These are phyloP conservation scores for Abramis brama DNA, from an alignment of 2,113 vertebrate genomes.

Conservation along the genomic window DNA sequence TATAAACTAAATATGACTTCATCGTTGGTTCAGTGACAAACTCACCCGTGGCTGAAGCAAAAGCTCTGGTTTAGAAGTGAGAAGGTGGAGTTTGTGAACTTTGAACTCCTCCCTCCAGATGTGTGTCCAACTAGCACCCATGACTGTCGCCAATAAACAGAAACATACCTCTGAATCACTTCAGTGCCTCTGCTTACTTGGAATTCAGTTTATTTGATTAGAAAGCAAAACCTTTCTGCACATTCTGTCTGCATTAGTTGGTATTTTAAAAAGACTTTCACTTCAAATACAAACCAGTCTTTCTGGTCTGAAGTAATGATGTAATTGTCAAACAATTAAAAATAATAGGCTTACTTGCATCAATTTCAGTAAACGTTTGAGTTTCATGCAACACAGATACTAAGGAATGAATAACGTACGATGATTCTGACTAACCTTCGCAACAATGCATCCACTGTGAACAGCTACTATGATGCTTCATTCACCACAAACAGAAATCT, in stretches of 20 bases:
- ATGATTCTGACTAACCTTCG: background rate
- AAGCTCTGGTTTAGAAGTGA: conserved; percentile 29
- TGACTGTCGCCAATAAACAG: background rate
- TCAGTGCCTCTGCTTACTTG: background rate
- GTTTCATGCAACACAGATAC: background rate
- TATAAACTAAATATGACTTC: too few relatives aligned
- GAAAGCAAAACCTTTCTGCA: too few relatives aligned
- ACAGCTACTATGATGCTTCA: background rate
- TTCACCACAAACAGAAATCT: background rate
- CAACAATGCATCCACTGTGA: background rate
- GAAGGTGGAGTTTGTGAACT: conserved; percentile 37
- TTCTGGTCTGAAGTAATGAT: background rate
- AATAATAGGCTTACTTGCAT: too few relatives aligned
- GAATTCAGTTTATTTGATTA: background rate
- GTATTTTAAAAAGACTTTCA: background rate
- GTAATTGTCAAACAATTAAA: background rate
- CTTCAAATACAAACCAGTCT: background rate
- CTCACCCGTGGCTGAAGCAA: conserved; percentile 54
- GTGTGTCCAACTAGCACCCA: conserved; percentile 43
- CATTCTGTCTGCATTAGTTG: background rate
- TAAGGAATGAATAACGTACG: background rate
- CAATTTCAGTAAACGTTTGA: too few relatives aligned
- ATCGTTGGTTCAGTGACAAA: background rate
- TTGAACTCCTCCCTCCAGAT: conserved; percentile 43
- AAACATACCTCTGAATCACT: background rate